These are phyloP conservation scores for Empis livida DNA, from an alignment of 2,888 invertebrate species.

Conservation along the genomic window DNA sequence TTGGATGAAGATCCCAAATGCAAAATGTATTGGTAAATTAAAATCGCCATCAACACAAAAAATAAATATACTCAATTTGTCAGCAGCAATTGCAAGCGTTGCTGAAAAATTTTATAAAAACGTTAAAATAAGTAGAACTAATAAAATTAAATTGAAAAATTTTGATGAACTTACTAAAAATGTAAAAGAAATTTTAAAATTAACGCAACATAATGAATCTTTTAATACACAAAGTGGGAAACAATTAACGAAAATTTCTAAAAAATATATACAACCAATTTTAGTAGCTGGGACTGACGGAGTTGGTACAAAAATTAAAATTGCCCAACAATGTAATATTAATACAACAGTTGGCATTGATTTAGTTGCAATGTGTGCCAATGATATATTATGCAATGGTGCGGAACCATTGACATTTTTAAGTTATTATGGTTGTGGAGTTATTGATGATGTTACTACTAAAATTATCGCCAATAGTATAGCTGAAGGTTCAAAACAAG, in stretches of 20 bases:
- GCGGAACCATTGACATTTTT: slow-evolving; percentile 93
- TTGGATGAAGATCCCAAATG: slow-evolving; percentile 37
- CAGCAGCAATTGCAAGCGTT: slow-evolving; percentile 44
- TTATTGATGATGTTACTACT: slow-evolving; percentile 57
- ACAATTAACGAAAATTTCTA: slow-evolving; percentile 29
- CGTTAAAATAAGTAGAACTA: background rate
- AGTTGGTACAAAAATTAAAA: slow-evolving; percentile 94
- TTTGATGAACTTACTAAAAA: background rate
- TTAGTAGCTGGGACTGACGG: slow-evolving; percentile 93
- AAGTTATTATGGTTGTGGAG: slow-evolving; percentile 86
- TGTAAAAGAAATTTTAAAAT: background rate
- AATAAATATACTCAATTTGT: slow-evolving; percentile 54
- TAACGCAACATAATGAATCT: slow-evolving; percentile 18
- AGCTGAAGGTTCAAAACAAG: slow-evolving; percentile 68
- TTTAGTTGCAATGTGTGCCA: slow-evolving; percentile 97
- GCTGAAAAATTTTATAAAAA: slow-evolving; percentile 23
- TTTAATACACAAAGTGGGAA: slow-evolving; percentile 21
- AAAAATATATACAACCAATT: slow-evolving; percentile 56
- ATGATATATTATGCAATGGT: slow-evolving; percentile 92
- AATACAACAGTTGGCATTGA: slow-evolving; percentile 84
- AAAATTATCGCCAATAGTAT: slow-evolving; percentile 43
- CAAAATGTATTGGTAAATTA: slow-evolving; percentile 39
- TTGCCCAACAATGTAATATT: slow-evolving; percentile 63
- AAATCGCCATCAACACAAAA: slow-evolving; percentile 9
- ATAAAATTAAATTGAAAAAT: background rate